These are phyloP conservation scores for Microcebus ravelobensis DNA, from an alignment of 2,113 vertebrate species.

Conservation along the genomic window DNA sequence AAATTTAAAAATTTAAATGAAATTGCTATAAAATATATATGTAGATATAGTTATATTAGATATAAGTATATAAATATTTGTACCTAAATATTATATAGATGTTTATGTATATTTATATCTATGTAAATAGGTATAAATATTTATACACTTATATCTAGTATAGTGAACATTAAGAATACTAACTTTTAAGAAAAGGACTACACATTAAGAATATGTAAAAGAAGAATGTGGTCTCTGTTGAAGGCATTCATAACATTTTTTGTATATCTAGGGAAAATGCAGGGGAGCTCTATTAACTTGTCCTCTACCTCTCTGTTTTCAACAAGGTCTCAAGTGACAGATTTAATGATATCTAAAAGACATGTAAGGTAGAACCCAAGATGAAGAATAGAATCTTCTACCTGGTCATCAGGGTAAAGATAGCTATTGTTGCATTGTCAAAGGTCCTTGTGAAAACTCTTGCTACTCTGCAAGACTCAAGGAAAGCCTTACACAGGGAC, in stretches of 20 bases:
- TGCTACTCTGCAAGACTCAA: neutral
- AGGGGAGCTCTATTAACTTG: neutral
- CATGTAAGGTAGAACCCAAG: neutral
- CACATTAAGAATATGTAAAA: neutral
- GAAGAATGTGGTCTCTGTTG: neutral
- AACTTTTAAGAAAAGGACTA: neutral
- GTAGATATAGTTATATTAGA: neutral
- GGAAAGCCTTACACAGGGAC: neutral
- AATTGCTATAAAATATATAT: neutral
- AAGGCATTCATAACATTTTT: neutral
- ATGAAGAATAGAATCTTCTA: neutral
- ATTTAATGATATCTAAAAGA: constrained; percentile 19
- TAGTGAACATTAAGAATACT: neutral
- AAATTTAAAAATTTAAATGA: constrained; percentile 4
- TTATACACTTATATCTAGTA: neutral
- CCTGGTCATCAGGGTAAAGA: neutral
- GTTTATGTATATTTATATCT: too few relatives aligned
- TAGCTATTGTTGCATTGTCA: neutral
- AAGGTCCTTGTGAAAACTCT: neutral
- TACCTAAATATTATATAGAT: too few relatives aligned
- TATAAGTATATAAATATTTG: neutral
- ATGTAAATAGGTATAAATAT: neutral
- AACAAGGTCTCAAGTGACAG: neutral
- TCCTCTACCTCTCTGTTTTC: neutral
- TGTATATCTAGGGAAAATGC: neutral